Evolutionary conservation across 2,888 invertebrate genomes (phyloP).

Genomic region (Acrocyrtus sp.): DNA sequence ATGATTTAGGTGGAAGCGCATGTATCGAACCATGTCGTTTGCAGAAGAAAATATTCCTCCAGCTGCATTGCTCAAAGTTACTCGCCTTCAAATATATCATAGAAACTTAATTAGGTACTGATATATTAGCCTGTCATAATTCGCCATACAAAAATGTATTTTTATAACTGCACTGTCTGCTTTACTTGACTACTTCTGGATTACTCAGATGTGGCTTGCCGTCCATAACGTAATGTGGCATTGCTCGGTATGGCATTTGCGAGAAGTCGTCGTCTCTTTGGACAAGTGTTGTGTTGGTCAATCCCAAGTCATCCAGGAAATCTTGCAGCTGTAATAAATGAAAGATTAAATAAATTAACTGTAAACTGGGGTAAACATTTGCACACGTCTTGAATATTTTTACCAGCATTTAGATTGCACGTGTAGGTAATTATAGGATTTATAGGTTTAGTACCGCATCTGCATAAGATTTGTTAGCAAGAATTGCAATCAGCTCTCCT

Average conservation of each 20-base stretch:
- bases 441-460: conserved; percentile 40
- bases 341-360: neutral
- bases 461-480: conserved; percentile 34
- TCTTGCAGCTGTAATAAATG: neutral
- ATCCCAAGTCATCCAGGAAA: conserved; percentile 25
- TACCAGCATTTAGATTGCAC: neutral
- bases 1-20: conserved; percentile 30
- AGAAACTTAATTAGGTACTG: too few relatives aligned
- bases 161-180: too few relatives aligned
- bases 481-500: conserved; percentile 35
- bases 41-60: conserved; percentile 42
- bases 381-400: neutral
- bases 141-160: too few relatives aligned
- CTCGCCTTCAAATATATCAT: conserved; percentile 15
- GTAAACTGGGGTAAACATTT: neutral
- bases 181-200: conserved; percentile 20
- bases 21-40: conserved; percentile 37
- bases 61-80: conserved; percentile 14
- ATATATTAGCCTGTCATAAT: too few relatives aligned
- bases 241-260: conserved; percentile 8
- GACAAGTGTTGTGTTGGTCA: conserved; percentile 26
- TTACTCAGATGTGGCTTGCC: neutral
- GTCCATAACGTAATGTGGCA: conserved; percentile 15
- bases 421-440: too few relatives aligned
- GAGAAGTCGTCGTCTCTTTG: conserved; percentile 6